Conservation (phyloP, 2,797 vertebrate species). For the Falco concolor region DNA sequence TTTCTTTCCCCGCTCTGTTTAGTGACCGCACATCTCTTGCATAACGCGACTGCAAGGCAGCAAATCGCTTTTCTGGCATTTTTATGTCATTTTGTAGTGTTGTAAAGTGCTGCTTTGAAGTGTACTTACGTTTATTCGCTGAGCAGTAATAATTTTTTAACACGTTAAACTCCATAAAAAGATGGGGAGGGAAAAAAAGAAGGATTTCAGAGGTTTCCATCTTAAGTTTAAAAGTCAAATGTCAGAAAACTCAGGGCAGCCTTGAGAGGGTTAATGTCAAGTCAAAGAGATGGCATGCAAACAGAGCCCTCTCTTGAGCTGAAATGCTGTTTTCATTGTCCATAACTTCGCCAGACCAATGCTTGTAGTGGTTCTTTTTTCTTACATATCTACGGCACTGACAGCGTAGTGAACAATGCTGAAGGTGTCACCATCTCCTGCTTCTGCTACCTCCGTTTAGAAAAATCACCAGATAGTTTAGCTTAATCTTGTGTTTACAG, state of each 20-base stretch:
- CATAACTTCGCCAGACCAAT: not conserved
- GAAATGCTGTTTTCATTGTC: not conserved
- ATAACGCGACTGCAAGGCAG: not conserved
- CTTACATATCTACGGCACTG: not conserved
- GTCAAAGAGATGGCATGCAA: not conserved
- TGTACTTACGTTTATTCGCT: not conserved
- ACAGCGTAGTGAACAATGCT: not conserved
- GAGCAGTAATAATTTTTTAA: not conserved
- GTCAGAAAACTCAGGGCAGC: not conserved
- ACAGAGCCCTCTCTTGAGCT: not conserved
- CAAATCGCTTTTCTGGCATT: accelerated
- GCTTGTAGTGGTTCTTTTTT: not conserved
- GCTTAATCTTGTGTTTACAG: not conserved
- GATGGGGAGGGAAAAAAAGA: not conserved
- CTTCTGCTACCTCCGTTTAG: not conserved
- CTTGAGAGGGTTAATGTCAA: not conserved
- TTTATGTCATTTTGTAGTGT: accelerated
- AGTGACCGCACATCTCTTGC: not conserved
- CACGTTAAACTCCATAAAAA: not conserved
- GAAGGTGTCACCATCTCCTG: not conserved
- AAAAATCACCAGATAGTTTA: not conserved
- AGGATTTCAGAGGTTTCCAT: not conserved
- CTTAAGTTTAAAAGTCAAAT: not conserved
- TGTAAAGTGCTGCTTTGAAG: not conserved
- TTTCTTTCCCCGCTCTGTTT: accelerated